phyloP scores from a whole-genome alignment of 2,113 vertebrate species.

The Gorilla gorilla region DNA sequence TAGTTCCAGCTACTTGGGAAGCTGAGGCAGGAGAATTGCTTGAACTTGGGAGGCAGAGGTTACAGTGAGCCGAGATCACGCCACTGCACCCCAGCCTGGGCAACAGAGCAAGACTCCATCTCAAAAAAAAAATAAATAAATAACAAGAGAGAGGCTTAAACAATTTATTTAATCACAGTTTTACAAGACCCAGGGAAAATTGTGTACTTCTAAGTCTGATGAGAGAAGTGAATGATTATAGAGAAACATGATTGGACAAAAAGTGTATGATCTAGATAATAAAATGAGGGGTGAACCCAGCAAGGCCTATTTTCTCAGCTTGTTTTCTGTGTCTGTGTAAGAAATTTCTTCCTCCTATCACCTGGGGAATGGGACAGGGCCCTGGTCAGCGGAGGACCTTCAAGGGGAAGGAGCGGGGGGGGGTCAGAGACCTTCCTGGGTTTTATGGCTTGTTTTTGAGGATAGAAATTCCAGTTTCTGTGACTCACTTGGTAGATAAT shows the following conservation, averaged over 20 bases:
- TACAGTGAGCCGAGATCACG: no score
- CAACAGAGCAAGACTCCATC: no score
- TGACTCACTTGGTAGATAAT: neutral
- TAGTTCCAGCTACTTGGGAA: no score
- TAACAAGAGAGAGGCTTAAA: neutral
- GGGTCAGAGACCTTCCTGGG: neutral
- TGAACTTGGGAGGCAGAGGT: no score
- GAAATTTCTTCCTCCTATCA: no score
- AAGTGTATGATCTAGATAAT: neutral
- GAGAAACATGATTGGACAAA: neutral
- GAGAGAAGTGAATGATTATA: no score
- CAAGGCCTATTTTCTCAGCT: no score
- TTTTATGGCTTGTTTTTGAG: no score
- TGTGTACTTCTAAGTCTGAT: neutral
- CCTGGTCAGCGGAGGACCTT: neutral
- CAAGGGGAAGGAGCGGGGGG: neutral
- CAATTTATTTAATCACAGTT: neutral
- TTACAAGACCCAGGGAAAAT: neutral
- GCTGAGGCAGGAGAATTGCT: no score
- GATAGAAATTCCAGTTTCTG: neutral
- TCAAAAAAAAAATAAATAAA: no score
- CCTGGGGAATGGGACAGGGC: no score
- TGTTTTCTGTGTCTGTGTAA: neutral
- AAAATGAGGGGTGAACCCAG: neutral
- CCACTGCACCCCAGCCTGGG: no score